These are phyloP conservation scores for Escarpia spicata DNA, from an alignment of 2,888 invertebrate species.

Conservation along the genomic window DNA sequence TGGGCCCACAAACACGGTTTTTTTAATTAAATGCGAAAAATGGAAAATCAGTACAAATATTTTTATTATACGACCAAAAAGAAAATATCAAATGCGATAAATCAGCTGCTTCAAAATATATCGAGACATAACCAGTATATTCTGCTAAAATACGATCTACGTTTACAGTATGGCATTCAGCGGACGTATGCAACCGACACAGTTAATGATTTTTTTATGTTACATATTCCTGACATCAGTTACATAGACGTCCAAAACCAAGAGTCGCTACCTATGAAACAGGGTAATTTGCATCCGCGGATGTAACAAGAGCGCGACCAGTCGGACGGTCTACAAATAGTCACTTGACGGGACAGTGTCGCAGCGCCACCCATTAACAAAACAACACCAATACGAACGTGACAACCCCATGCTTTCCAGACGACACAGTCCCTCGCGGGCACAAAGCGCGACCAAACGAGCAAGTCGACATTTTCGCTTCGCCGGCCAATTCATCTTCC, in stretches of 20 bases:
- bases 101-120: too few relatives aligned
- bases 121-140: too few relatives aligned
- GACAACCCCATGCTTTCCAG: neutral
- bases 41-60: too few relatives aligned
- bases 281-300: neutral
- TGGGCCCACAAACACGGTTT: too few relatives aligned
- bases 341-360: neutral
- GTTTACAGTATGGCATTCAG: neutral
- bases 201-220: neutral
- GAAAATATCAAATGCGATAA: too few relatives aligned
- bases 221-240: too few relatives aligned
- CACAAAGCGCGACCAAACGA: neutral
- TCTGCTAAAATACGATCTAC: too few relatives aligned
- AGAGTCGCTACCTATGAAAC: neutral
- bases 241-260: too few relatives aligned
- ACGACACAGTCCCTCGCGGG: neutral
- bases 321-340: neutral
- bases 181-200: neutral
- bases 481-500: neutral
- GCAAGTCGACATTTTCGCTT: neutral
- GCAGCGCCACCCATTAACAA: neutral
- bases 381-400: neutral
- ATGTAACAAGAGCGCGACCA: neutral
- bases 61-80: too few relatives aligned
- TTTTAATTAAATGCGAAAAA: too few relatives aligned